phyloP scores from a whole-genome alignment of 2,888 invertebrate species.

The Pseudeuparius sepicola region DNA sequence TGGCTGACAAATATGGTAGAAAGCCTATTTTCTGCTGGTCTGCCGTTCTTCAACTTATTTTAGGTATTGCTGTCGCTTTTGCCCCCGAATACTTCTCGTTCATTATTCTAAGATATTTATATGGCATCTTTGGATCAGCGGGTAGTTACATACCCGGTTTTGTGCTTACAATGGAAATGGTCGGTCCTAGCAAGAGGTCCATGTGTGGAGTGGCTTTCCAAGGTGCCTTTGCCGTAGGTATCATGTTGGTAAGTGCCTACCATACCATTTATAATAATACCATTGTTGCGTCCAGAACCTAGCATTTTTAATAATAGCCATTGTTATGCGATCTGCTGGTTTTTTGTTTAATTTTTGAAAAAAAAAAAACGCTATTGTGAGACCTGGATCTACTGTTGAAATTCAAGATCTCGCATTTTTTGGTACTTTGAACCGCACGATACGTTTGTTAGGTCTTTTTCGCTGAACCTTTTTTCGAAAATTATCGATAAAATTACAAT shows the following conservation, averaged over 20 bases:
- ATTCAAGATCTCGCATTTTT: too few relatives aligned
- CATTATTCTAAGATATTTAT: slow-evolving; percentile 47
- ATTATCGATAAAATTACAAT: too few relatives aligned
- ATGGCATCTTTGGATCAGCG: slow-evolving; percentile 67
- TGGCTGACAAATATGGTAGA: slow-evolving; percentile 68
- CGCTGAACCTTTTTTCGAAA: too few relatives aligned
- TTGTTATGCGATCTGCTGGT: too few relatives aligned
- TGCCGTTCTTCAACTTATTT: slow-evolving; percentile 60
- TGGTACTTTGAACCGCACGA: too few relatives aligned
- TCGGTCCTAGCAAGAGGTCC: slow-evolving; percentile 70
- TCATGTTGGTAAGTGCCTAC: slow-evolving; percentile 53
- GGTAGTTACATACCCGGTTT: slow-evolving; percentile 56
- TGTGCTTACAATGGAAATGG: slow-evolving; percentile 70
- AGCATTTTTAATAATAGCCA: too few relatives aligned
- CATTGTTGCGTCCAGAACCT: too few relatives aligned
- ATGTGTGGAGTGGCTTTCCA: slow-evolving; percentile 73
- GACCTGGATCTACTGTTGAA: too few relatives aligned
- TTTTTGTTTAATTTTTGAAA: too few relatives aligned
- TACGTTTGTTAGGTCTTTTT: too few relatives aligned
- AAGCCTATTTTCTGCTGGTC: slow-evolving; percentile 72
- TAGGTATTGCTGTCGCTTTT: slow-evolving; percentile 59
- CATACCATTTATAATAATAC: neutral
- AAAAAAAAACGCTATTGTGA: too few relatives aligned
- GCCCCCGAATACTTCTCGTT: slow-evolving; percentile 68
- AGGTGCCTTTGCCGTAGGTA: slow-evolving; percentile 67